These are phyloP conservation scores for Chelmon rostratus DNA, from an alignment of 2,797 vertebrate genomes.

Conservation along the genomic window DNA sequence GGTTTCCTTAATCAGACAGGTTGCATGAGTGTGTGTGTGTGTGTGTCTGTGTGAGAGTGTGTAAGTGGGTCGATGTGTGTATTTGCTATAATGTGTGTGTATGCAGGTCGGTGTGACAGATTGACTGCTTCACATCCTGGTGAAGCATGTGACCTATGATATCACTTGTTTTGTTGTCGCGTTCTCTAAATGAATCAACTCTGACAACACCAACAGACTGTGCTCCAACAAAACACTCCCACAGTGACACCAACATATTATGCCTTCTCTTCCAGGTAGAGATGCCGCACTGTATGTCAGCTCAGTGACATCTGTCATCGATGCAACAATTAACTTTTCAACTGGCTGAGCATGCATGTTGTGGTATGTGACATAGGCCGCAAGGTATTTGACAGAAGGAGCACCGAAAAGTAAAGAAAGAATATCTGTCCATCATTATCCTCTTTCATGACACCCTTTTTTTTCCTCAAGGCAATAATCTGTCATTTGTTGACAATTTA, in stretches of 20 bases:
- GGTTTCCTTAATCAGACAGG: constrained; percentile 33
- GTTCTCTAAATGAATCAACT: background rate
- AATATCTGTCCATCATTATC: background rate
- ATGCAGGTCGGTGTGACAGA: constrained; percentile 8
- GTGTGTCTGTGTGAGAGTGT: too few species aligned
- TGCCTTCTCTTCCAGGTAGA: background rate
- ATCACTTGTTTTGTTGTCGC: background rate
- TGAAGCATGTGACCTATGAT: constrained; percentile 9
- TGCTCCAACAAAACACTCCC: background rate
- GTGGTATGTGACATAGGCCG: background rate
- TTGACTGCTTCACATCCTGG: background rate
- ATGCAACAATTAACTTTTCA: constrained; percentile 22
- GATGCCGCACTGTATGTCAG: constrained; percentile 2
- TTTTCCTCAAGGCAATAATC: background rate
- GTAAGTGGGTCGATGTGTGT: background rate
- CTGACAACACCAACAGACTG: background rate
- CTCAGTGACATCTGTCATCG: constrained; percentile 28
- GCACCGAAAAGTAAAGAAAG: background rate
- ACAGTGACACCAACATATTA: background rate
- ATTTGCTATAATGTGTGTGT: constrained; percentile 19
- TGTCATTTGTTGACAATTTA: constrained; percentile 8
- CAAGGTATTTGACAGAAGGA: background rate
- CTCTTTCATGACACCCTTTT: background rate
- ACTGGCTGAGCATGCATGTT: background rate
- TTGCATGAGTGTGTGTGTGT: background rate